Conservation (phyloP, 2,113 vertebrate genomes). For the Echinops telfairi region DNA sequence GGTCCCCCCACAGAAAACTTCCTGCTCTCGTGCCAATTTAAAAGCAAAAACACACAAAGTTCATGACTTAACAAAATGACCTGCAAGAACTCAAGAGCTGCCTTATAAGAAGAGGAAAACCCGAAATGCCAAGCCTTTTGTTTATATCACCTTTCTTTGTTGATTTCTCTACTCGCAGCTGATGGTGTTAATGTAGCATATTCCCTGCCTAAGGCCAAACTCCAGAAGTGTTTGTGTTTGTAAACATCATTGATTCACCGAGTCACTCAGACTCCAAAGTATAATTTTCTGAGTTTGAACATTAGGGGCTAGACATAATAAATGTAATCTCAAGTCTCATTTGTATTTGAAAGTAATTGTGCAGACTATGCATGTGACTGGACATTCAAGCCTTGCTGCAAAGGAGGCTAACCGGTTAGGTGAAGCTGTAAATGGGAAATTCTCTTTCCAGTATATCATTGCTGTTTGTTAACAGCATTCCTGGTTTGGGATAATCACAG, state of each 20-base stretch:
- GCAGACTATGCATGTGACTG: neutral
- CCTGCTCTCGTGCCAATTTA: neutral
- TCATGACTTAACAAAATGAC: conserved; percentile 5
- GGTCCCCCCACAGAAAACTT: conserved; percentile 7
- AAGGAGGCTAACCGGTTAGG: conserved; percentile 39
- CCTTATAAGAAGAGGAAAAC: neutral
- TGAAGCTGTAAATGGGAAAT: conserved; percentile 57
- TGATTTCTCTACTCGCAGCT: neutral
- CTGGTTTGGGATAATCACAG: conserved; percentile 63
- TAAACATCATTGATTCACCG: conserved; percentile 64
- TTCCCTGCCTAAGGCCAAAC: conserved; percentile 64
- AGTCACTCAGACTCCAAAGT: neutral
- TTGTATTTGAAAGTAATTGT: conserved; percentile 66
- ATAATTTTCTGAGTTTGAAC: conserved; percentile 72
- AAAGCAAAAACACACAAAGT: conserved; percentile 29
- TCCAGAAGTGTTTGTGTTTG: conserved; percentile 48
- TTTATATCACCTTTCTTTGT: conserved; percentile 27
- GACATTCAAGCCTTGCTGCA: neutral
- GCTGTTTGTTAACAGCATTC: conserved; percentile 62
- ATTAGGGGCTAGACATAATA: conserved; percentile 51
- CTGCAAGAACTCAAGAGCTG: neutral
- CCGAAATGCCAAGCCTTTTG: conserved; percentile 4
- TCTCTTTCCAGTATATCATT: conserved; percentile 16
- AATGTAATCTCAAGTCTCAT: conserved; percentile 53
- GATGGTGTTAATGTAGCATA: neutral